Percentiles rank a stretch among this genome's conserved stretches.
Evolutionary conservation across 2,888 invertebrate species (phyloP).

Genomic region (Trachelus stipa): DNA sequence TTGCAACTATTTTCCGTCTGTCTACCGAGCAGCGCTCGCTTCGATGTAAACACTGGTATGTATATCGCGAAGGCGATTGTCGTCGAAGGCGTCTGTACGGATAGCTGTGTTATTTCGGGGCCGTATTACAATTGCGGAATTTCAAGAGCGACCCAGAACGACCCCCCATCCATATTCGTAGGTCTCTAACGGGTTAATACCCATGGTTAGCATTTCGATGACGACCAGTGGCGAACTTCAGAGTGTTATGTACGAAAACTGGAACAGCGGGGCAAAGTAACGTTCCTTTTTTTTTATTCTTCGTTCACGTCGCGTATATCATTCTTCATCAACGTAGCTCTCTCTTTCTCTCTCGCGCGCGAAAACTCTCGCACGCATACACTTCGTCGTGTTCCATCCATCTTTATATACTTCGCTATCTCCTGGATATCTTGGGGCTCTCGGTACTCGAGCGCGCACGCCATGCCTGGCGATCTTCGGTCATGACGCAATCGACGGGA

Average conservation of each 20-base stretch:
- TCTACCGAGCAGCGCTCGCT: neutral
- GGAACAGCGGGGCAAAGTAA: constrained; percentile 18
- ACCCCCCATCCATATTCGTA: constrained; percentile 64
- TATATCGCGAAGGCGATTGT: neutral
- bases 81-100: neutral
- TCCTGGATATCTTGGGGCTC: constrained; percentile 64
- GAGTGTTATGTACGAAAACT: constrained; percentile 19
- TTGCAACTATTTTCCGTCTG: neutral
- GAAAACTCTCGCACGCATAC: neutral
- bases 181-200: constrained; percentile 1
- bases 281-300: constrained; percentile 17
- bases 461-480: constrained; percentile 50
- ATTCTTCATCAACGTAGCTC: constrained; percentile 48
- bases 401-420: constrained; percentile 50
- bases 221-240: constrained; percentile 9
- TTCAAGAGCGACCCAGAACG: neutral
- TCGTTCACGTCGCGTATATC: neutral
- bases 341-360: constrained; percentile 52
- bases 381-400: neutral
- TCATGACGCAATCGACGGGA: neutral
- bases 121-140: neutral
- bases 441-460: constrained; percentile 68
- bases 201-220: constrained; percentile 8
- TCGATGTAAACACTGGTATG: neutral
- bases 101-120: neutral